Conservation (phyloP, 2,888 invertebrate species). For the Torymus aiolomorphi region DNA sequence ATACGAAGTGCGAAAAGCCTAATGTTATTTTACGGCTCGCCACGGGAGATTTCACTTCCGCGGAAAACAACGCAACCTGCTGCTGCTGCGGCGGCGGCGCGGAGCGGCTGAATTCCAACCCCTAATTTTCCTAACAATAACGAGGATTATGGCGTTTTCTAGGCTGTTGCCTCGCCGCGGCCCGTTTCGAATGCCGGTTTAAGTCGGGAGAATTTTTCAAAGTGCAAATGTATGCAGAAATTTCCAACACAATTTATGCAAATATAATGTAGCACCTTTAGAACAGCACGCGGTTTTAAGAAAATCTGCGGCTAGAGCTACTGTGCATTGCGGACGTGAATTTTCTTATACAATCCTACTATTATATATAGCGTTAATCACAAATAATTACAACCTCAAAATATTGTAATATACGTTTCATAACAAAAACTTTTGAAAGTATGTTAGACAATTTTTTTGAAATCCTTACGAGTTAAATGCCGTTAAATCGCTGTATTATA, state of each 20-base stretch:
- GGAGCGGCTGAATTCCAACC: constrained; percentile 2
- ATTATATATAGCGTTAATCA: too few relatives aligned
- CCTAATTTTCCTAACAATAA: constrained; percentile 12
- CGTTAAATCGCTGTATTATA: too few relatives aligned
- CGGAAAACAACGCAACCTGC: constrained; percentile 7
- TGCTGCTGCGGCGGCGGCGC: not conserved
- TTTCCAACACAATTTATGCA: constrained; percentile 13
- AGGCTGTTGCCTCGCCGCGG: not conserved
- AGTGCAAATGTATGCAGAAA: constrained; percentile 19
- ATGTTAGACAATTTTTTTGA: too few relatives aligned
- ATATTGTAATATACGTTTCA: too few relatives aligned
- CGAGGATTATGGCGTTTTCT: constrained; percentile 13
- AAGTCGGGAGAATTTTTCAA: not conserved
- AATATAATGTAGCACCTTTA: not conserved
- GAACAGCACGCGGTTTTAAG: not conserved
- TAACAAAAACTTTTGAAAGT: too few relatives aligned
- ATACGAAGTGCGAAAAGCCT: not conserved
- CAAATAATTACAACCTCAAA: too few relatives aligned
- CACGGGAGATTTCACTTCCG: constrained; percentile 8
- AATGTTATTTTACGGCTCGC: constrained; percentile 12
- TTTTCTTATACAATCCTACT: too few relatives aligned
- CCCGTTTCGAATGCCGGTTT: not conserved
- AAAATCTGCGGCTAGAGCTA: not conserved
- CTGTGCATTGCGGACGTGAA: too few relatives aligned
- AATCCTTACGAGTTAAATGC: too few relatives aligned